Base-by-base conservation (phyloP, 2,888 invertebrate genomes). In the Sceliomorpha sp. region DNA sequence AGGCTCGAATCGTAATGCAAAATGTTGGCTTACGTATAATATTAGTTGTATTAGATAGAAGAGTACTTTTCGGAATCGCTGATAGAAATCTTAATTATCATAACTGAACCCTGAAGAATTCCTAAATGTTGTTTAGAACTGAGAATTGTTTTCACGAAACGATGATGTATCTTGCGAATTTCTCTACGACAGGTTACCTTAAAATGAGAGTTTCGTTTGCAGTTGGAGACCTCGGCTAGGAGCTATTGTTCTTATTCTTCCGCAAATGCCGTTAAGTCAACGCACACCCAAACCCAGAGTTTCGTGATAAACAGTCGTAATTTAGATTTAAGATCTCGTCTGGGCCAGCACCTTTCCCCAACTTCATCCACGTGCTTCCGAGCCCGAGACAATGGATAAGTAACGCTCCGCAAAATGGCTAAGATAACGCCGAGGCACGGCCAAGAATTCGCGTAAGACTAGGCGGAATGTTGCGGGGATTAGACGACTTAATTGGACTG, bases 291-390 rank as follows among this genome's bases (percentile, higher is more conserved):
- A 62, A 50, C 40, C 48, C 40, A 10, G 27, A 10, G 68, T 75
- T 75, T 74, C 66, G 77, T 84, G 83, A 85, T 82, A 83, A 82
- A 85, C 83, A 77, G 80, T 75, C 73, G 85, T 78, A 86, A 86
- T 86, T 86, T 84, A 86, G 86, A 86, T 86, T 84, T 81, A 84
- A 85, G 86, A 86, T 86, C 82, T 79, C 59, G 75, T 67, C 73
- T 72, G 72, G 72, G 69, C 73, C 67, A 62, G 72, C 78, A 63
- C 74, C 70, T 67, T 13, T 31, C 15, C 10, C 40, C 7, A 26
- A 7, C 20, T 6, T 17, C 40, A 12, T 8, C 15, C 17, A 10
- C 44, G 31, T 56, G 20, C 56, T 50, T 39, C 56, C 8, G 70
- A 75, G 70, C 71, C 75, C 47, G 68, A 78, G 78, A 85, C 84